Evolutionary conservation across 2,888 invertebrate species (phyloP), one percentile per base, ranked within the genome.

Genomic region (Andrena marginata): DNA sequence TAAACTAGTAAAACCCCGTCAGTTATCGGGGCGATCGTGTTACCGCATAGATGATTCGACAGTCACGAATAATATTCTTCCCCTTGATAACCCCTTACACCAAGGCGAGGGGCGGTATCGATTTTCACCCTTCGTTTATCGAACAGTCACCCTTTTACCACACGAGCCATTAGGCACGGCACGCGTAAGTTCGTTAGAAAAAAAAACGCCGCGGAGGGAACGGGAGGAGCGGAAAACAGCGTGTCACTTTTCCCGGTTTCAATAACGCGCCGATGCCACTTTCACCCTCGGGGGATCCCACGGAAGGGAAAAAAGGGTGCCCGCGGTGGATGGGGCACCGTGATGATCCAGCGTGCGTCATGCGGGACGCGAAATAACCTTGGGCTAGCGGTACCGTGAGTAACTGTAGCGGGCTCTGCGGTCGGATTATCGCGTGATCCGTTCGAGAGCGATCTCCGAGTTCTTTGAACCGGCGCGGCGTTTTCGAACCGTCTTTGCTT

Each of bases 301-400:
- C 13, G 73, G 70, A 20, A 56, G 78, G 79, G 71, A 86, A 86
- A 86, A 86, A 62, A 51, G 74, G 80, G 77, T 77, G 68, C 49
- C 76, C 73, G 80, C 67, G 73, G 80, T 29, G 71, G 71, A 79
- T 71, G 86, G 85, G 83, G 78, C 86, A 81, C 80, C 86, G 68
- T 79, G 74, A 75, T 73, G 69, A 81, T 68, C 65, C 72, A 62
- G 51, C 56, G 60, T 70, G 79, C 75, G 56, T 69, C 79, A 77
- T 68, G 70, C 77, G 82, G 69, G 80, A 82, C 72, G 71, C 78
- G 84, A 80, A 42, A 80, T 70, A 86, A 86, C 86, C 86, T 86
- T 86, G 86, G 84, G 26, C 71, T 86, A 85, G 80, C 86, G 85
- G 85, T 83, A 84, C 51, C 73, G 77, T 82, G 73, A 77, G 77